Percentiles rank a stretch among this genome's conserved stretches.
phyloP scores from a whole-genome alignment of 37 sponge, comb jelly and placozoan genomes.

The Hormiphora californensis region DNA sequence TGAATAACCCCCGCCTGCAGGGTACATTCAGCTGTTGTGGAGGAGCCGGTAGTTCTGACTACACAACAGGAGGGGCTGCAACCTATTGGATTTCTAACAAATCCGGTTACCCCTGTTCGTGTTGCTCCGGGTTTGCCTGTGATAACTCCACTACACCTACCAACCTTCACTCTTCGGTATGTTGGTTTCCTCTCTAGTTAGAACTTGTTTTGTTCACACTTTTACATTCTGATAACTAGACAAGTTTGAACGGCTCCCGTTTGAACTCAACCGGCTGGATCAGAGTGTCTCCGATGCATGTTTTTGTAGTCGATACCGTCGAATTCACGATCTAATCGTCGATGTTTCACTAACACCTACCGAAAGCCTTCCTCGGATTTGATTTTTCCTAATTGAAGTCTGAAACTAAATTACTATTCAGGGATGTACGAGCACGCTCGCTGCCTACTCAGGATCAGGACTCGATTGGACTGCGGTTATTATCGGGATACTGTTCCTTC shows the following conservation, averaged over 20 bases:
- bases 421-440: background rate
- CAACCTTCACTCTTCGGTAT: background rate
- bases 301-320: too few relatives aligned
- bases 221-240: too few relatives aligned
- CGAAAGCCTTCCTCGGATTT: too few relatives aligned
- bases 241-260: too few relatives aligned
- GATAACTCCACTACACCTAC: background rate
- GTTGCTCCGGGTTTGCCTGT: background rate
- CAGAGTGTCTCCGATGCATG: too few relatives aligned
- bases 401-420: background rate
- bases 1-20: background rate
- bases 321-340: too few relatives aligned
- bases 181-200: background rate
- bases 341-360: too few relatives aligned
- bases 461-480: background rate
- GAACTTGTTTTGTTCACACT: too few relatives aligned
- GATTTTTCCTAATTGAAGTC: too few relatives aligned
- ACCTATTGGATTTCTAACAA: constrained; percentile 5
- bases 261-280: too few relatives aligned
- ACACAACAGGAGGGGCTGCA: background rate
- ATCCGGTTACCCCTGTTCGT: background rate
- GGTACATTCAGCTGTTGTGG: background rate
- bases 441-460: background rate
- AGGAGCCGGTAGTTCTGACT: background rate
- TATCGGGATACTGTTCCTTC: background rate